A percentile compares a stretch with the other conserved stretches of the same genome.
Conservation (phyloP, 35 echinoderm and acorn worm species). For the Heliocidaris erythrogramma region DNA sequence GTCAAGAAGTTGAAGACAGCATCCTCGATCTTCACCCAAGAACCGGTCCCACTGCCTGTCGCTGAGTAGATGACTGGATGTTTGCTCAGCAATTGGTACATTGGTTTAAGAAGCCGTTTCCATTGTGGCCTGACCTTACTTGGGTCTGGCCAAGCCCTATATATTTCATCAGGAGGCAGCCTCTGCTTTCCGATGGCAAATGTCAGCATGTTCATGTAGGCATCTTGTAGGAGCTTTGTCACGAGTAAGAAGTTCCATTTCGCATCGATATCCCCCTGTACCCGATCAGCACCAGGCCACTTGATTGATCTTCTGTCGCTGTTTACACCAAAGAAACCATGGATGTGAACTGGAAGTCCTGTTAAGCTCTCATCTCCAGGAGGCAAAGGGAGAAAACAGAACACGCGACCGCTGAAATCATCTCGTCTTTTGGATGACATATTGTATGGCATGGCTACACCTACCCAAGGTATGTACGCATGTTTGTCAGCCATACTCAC, state of each 20-base stretch:
- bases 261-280: slow-evolving; percentile 62
- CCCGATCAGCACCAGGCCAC: slow-evolving; percentile 82
- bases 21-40: slow-evolving; percentile 60
- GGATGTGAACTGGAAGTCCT: slow-evolving; percentile 90
- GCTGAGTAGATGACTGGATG: slow-evolving; percentile 67
- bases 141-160: slow-evolving; percentile 71
- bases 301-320: slow-evolving; percentile 79
- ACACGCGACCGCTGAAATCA: slow-evolving; percentile 54
- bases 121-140: slow-evolving; percentile 45
- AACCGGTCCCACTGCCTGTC: neutral
- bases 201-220: slow-evolving; percentile 41
- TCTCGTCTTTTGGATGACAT: neutral
- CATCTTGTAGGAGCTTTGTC: slow-evolving; percentile 67
- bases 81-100: slow-evolving; percentile 54
- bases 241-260: slow-evolving; percentile 83
- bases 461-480: slow-evolving; percentile 76
- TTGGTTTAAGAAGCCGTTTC: slow-evolving; percentile 54
- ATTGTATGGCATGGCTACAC: slow-evolving; percentile 60
- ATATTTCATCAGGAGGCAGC: slow-evolving; percentile 52
- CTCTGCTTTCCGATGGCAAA: neutral
- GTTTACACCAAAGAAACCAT: slow-evolving; percentile 91
- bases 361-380: slow-evolving; percentile 59
- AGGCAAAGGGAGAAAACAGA: slow-evolving; percentile 95
- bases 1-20: slow-evolving; percentile 51
- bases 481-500: slow-evolving; percentile 47